These are phyloP conservation scores for Saguinus midas DNA, from an alignment of 2,113 vertebrate species.

Conservation along the genomic window DNA sequence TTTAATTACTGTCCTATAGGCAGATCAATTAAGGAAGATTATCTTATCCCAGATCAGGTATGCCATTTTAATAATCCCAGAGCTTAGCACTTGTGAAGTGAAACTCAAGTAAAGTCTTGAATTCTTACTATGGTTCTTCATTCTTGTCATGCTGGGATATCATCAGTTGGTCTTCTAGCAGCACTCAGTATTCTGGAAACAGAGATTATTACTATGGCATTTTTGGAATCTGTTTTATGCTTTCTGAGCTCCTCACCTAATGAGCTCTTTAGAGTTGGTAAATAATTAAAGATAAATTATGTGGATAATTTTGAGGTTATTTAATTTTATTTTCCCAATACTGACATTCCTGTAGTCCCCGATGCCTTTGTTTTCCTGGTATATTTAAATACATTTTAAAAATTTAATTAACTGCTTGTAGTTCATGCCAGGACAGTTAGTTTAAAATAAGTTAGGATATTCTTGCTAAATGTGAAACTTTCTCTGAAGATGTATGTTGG, in stretches of 20 bases:
- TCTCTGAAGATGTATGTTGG: background rate
- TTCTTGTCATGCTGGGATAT: background rate
- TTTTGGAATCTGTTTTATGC: background rate
- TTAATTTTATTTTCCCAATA: background rate
- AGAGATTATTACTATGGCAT: background rate
- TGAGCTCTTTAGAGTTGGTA: background rate
- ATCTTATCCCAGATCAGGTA: background rate
- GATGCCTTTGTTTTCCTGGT: background rate
- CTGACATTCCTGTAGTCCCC: background rate
- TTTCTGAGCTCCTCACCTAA: background rate
- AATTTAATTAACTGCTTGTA: background rate
- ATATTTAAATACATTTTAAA: background rate
- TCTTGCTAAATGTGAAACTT: background rate
- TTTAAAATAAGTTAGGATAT: background rate
- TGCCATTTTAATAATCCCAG: background rate
- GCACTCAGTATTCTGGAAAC: background rate
- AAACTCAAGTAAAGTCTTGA: background rate
- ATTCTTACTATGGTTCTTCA: background rate
- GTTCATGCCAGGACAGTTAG: background rate
- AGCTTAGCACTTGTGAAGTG: background rate
- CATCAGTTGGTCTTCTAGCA: background rate
- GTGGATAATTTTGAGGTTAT: background rate
- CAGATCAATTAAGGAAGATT: background rate
- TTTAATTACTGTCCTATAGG: background rate
- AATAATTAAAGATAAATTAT: background rate